Conservation (phyloP, 2,888 invertebrate species). For the Dolomedes plantarius region DNA sequence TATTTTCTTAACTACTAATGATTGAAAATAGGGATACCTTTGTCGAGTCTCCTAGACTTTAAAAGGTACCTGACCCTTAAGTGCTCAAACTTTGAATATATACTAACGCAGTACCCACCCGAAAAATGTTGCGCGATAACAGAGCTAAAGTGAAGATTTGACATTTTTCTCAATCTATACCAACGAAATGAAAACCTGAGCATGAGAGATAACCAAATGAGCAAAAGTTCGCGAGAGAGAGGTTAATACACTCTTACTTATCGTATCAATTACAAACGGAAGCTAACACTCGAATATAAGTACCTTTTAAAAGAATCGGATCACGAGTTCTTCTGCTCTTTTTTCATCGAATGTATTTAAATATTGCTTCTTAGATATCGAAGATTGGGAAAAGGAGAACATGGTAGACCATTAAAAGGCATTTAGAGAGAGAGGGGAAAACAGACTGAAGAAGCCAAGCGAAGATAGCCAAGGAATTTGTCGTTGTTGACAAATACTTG, state of each 20-base stretch:
- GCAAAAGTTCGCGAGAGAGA: no score
- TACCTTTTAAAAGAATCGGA: neutral
- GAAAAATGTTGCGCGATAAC: no score
- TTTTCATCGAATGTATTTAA: neutral
- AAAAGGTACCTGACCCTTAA: no score
- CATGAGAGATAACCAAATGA: no score
- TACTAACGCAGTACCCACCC: no score
- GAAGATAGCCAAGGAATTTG: slow-evolving; percentile 20
- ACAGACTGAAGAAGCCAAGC: neutral
- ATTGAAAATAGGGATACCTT: no score
- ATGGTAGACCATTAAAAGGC: neutral
- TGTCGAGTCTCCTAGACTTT: no score
- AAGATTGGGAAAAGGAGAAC: neutral
- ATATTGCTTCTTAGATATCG: neutral
- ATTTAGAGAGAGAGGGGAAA: neutral
- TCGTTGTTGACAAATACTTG: slow-evolving; percentile 42
- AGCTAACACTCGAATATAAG: neutral
- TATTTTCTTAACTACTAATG: no score
- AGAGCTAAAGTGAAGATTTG: no score
- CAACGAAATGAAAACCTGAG: no score
- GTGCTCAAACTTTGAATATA: no score
- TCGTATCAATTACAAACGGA: neutral
- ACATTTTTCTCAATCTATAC: no score
- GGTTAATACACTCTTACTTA: neutral
- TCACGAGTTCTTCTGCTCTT: neutral